Conservation (phyloP, 2,888 invertebrate species). For the Podotricha telesiphe region DNA sequence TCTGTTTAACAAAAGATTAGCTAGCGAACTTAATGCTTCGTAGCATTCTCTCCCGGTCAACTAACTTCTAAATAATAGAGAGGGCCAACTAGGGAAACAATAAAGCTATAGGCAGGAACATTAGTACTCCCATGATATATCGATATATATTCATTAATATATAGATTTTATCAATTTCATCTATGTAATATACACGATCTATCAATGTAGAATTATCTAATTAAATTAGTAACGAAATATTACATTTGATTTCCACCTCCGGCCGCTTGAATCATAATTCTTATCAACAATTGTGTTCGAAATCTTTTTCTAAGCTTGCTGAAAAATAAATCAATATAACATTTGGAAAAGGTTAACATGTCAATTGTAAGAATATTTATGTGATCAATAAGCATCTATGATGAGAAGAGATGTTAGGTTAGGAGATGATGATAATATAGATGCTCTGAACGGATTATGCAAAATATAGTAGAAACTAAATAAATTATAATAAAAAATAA, state of each 20-base stretch:
- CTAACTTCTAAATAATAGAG: conserved; percentile 6
- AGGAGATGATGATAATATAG: too few species aligned
- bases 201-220: too few species aligned
- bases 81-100: conserved; percentile 2
- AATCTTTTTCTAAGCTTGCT: conserved; percentile 4
- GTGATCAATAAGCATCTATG: too few species aligned
- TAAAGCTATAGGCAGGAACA: background rate
- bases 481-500: too few species aligned
- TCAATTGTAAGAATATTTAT: too few species aligned
- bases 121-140: background rate
- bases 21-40: conserved; percentile 6
- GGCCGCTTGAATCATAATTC: conserved; percentile 4
- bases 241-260: background rate
- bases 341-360: too few species aligned
- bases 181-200: background rate
- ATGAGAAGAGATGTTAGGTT: too few species aligned
- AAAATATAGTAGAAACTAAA: too few species aligned
- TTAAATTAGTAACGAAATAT: too few species aligned
- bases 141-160: background rate
- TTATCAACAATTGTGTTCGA: background rate
- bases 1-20: background rate
- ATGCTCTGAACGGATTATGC: too few species aligned
- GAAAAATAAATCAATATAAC: too few species aligned
- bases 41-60: background rate
- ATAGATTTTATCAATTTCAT: background rate